Percentiles rank a stretch among this genome's conserved stretches.
These are phyloP conservation scores for Oreochromis aureus DNA, from an alignment of 2,113 vertebrate genomes.

Conservation along the genomic window DNA sequence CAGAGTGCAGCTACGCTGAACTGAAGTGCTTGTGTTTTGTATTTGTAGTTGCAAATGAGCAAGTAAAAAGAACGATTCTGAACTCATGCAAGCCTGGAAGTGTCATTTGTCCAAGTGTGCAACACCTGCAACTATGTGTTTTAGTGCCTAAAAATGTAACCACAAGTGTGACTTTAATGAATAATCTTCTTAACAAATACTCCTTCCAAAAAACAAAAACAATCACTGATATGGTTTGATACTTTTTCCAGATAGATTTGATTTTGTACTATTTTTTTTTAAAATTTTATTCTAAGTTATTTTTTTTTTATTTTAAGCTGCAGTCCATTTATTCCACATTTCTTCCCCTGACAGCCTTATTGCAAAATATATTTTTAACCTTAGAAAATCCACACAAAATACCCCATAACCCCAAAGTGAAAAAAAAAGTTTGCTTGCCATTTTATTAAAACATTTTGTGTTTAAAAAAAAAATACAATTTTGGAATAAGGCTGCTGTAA, in stretches of 20 bases:
- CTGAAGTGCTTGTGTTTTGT: no score
- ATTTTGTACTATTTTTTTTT: not conserved
- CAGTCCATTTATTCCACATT: not conserved
- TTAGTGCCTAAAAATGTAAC: not conserved
- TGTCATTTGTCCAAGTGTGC: no score
- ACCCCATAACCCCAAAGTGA: not conserved
- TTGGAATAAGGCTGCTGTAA: not conserved
- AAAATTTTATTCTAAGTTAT: no score
- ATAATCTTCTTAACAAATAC: not conserved
- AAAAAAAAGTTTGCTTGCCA: not conserved
- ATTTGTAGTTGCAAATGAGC: no score
- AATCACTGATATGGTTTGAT: not conserved
- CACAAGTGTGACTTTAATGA: not conserved
- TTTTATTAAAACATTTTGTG: not conserved
- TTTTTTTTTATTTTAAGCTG: accelerated
- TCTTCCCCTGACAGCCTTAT: not conserved
- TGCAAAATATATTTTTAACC: not conserved
- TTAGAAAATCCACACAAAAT: not conserved
- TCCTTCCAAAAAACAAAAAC: not conserved
- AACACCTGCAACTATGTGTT: not conserved
- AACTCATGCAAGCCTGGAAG: no score
- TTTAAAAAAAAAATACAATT: not conserved
- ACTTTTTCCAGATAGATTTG: not conserved
- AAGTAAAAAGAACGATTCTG: no score
- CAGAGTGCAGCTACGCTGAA: no score